Conservation (phyloP, 1,140 invertebrate genomes). For the Trachelipus rathkii region DNA sequence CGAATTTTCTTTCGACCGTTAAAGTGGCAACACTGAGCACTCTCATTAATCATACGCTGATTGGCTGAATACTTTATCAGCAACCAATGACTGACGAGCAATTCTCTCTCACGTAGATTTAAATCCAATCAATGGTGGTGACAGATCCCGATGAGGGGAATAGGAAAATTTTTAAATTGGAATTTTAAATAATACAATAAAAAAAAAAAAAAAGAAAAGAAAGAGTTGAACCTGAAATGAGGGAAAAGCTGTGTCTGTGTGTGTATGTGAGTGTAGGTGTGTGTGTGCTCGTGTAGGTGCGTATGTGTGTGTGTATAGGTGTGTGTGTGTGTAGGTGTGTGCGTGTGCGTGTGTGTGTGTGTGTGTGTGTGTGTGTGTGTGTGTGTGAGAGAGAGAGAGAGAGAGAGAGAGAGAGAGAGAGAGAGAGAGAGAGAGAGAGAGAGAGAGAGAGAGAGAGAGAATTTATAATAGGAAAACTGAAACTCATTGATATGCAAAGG, state of each 20-base stretch:
- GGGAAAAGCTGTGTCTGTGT: background rate
- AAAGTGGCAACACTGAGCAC: constrained; percentile 8
- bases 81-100: constrained; percentile 7
- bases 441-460: background rate
- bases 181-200: background rate
- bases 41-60: constrained; percentile 9
- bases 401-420: too few species aligned
- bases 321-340: background rate
- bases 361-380: background rate
- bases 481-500: constrained; percentile 9
- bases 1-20: background rate
- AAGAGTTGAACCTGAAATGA: background rate
- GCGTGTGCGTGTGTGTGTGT: background rate
- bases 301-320: background rate
- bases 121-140: constrained; percentile 12
- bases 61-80: constrained; percentile 8
- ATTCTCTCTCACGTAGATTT: constrained; percentile 10
- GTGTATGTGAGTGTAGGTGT: background rate
- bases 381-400: too few species aligned
- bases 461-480: background rate
- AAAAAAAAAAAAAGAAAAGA: too few species aligned
- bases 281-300: too few species aligned
- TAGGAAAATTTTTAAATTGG: background rate
- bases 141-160: constrained; percentile 10
- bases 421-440: too few species aligned